Evolutionary conservation across 1,140 invertebrate genomes (phyloP).

Genomic region (Drosophila gunungcola): DNA sequence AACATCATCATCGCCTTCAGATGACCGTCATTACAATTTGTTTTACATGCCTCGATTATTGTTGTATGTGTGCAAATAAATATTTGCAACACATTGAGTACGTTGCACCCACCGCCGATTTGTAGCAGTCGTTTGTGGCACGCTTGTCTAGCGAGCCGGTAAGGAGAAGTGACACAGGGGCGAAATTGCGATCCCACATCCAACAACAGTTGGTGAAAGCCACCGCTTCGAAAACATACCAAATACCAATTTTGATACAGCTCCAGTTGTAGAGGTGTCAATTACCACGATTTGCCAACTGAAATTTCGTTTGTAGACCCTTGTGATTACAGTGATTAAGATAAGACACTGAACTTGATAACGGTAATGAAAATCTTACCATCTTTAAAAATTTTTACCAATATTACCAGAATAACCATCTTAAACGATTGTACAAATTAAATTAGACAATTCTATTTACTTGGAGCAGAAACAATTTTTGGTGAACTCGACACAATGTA

Average conservation of each 20-base stretch:
- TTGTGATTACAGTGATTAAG: conserved; percentile 48
- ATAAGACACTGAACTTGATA: conserved; percentile 29
- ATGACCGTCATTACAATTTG: conserved; percentile 72
- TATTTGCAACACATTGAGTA: conserved; percentile 44
- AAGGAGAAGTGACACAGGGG: conserved; percentile 6
- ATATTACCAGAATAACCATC: too few species aligned
- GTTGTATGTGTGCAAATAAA: conserved; percentile 51
- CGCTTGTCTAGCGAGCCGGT: conserved; percentile 67
- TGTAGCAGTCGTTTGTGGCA: conserved; percentile 46
- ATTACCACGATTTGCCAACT: conserved; percentile 54
- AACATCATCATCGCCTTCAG: conserved; percentile 14
- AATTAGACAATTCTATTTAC: too few species aligned
- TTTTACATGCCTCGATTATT: conserved; percentile 40
- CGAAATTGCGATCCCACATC: conserved; percentile 10
- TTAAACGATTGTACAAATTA: too few species aligned
- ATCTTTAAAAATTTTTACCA: too few species aligned
- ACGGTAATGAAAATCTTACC: neutral
- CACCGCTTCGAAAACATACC: conserved; percentile 14
- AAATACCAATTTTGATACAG: conserved; percentile 14
- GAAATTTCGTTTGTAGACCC: conserved; percentile 51
- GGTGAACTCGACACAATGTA: too few species aligned
- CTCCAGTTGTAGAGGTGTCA: conserved; percentile 37
- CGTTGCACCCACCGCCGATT: conserved; percentile 46
- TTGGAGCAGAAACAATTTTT: too few species aligned
- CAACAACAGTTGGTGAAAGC: conserved; percentile 57